Conservation (phyloP, 1,140 invertebrate species). For the Calosoma granatense region DNA sequence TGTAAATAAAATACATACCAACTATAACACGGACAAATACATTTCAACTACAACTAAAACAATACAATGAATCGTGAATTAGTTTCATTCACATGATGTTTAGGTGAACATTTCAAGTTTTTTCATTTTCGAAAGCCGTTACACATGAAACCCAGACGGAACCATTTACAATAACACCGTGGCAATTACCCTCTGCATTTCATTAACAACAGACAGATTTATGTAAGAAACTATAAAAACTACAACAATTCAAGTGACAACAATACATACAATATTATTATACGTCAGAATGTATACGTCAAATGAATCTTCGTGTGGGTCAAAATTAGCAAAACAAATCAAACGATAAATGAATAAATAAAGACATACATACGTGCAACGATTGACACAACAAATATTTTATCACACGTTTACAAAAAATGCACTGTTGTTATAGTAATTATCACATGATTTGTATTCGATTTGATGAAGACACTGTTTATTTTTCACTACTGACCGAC, state of each 20-base stretch:
- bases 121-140: background rate
- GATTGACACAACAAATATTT: background rate
- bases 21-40: no score
- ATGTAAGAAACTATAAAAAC: background rate
- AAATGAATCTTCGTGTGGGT: constrained; percentile 5
- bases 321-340: constrained; percentile 4
- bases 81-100: no score
- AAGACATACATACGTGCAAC: constrained; percentile 5
- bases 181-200: no score
- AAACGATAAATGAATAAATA: constrained; percentile 10
- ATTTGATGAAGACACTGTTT: background rate
- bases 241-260: background rate
- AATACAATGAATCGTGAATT: no score
- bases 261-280: background rate
- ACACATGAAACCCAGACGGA: no score
- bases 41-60: no score
- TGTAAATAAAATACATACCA: no score
- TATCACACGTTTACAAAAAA: background rate
- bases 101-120: no score
- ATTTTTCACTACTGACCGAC: constrained; percentile 25
- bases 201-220: no score
- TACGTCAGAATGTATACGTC: constrained; percentile 1
- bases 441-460: constrained; percentile 13
- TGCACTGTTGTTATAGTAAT: background rate
- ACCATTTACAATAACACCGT: no score